Percentiles rank a stretch among this genome's conserved stretches.
These are phyloP conservation scores for Smithornis capensis DNA, from an alignment of 2,113 vertebrate species.

Conservation along the genomic window DNA sequence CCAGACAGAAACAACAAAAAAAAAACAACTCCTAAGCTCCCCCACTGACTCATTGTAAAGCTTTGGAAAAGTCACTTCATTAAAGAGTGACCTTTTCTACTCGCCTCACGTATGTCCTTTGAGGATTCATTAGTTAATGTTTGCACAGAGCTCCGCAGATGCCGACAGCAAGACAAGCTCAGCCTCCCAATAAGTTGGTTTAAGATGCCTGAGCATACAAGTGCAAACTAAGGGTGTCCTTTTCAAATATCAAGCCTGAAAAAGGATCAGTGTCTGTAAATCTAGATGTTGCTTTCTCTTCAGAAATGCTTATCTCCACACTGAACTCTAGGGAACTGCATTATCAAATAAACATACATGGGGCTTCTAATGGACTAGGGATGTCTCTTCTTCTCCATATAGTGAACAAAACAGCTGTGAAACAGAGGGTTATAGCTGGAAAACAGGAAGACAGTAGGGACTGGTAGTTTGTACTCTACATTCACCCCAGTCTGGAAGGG, in stretches of 20 bases:
- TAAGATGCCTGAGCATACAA: slow-evolving; percentile 47
- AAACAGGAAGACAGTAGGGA: background rate
- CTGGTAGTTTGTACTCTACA: background rate
- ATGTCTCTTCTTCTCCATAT: background rate
- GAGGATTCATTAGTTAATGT: slow-evolving; percentile 61
- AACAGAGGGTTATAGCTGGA: background rate
- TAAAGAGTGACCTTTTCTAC: slow-evolving; percentile 36
- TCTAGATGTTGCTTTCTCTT: background rate
- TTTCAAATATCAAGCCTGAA: slow-evolving; percentile 37
- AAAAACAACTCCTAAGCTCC: background rate
- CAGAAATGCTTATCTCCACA: background rate
- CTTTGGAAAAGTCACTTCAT: slow-evolving; percentile 52
- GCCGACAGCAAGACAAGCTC: slow-evolving; percentile 17
- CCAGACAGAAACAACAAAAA: background rate
- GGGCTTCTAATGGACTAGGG: background rate
- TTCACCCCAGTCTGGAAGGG: background rate
- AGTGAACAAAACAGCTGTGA: background rate
- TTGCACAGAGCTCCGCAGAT: background rate
- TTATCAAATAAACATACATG: background rate
- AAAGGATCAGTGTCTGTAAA: slow-evolving; percentile 27
- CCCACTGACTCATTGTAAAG: background rate
- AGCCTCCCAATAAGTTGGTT: slow-evolving; percentile 47
- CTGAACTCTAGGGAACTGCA: background rate
- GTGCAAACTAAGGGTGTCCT: slow-evolving; percentile 37
- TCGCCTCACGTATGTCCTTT: background rate